These are phyloP conservation scores for Uloborus diversus DNA, from an alignment of 1,140 invertebrate species.

Conservation along the genomic window DNA sequence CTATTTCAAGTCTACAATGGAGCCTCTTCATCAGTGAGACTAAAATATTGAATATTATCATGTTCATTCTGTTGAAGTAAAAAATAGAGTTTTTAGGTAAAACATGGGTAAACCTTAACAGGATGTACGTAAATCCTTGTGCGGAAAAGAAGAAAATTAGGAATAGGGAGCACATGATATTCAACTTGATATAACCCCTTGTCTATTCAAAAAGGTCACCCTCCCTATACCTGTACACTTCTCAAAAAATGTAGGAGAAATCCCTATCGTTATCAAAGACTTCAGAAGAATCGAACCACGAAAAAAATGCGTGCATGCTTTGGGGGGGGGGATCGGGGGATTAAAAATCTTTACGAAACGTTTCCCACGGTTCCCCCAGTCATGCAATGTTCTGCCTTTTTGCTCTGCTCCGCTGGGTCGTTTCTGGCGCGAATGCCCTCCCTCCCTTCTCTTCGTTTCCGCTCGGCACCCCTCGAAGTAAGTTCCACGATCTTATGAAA, in stretches of 20 bases:
- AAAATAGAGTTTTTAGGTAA: no score
- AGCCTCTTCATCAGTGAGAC: no score
- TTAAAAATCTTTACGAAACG: neutral
- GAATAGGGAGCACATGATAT: neutral
- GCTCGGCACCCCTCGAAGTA: no score
- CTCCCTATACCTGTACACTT: neutral
- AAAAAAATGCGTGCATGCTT: neutral
- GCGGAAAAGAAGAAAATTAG: no score
- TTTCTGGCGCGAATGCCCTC: neutral
- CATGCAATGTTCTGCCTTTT: slow-evolving; percentile 48
- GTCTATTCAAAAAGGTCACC: neutral
- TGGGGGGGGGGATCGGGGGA: neutral
- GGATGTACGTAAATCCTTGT: no score
- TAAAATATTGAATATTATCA: no score
- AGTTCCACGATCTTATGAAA: neutral
- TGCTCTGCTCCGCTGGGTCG: slow-evolving; percentile 9
- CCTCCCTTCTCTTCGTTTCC: slow-evolving; percentile 1
- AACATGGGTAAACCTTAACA: no score
- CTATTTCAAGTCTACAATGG: no score
- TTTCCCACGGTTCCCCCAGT: slow-evolving; percentile 45
- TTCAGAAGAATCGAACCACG: slow-evolving; percentile 2
- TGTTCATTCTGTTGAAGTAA: no score
- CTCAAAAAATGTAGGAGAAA: neutral
- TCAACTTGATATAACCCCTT: neutral
- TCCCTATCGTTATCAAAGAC: neutral